Conservation (phyloP, 2,888 invertebrate species). For the Apocheima hispidaria region DNA sequence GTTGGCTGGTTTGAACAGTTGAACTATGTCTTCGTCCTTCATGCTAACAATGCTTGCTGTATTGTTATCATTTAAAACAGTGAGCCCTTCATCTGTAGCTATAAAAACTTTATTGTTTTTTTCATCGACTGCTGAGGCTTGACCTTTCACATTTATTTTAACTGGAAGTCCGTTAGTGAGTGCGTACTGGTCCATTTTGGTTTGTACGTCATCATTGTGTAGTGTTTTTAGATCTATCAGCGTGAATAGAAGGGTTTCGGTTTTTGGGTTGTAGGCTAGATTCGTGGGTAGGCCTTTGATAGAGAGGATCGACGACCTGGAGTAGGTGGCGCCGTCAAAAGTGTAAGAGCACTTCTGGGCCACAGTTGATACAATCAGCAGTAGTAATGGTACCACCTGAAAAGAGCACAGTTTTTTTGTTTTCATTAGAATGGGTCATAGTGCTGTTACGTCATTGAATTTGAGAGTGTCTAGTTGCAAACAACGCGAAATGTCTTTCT, state of each 20-base stretch:
- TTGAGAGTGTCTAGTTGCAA: too few species aligned
- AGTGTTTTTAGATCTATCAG: slow-evolving; percentile 74
- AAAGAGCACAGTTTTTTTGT: not conserved
- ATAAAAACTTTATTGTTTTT: slow-evolving; percentile 69
- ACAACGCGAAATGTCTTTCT: too few species aligned
- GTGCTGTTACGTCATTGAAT: too few species aligned
- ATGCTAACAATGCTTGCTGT: slow-evolving; percentile 67
- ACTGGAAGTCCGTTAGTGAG: slow-evolving; percentile 65
- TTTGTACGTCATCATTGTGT: slow-evolving; percentile 75
- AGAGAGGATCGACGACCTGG: slow-evolving; percentile 64
- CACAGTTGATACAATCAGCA: slow-evolving; percentile 59
- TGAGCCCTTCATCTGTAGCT: slow-evolving; percentile 72
- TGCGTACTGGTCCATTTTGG: slow-evolving; percentile 79
- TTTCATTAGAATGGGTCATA: too few species aligned
- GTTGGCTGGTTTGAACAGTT: slow-evolving; percentile 67
- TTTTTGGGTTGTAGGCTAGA: slow-evolving; percentile 65
- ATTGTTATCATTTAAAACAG: slow-evolving; percentile 64
- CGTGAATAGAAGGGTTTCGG: slow-evolving; percentile 71
- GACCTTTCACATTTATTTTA: slow-evolving; percentile 72
- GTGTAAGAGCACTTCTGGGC: slow-evolving; percentile 66
- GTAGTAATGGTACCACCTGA: slow-evolving; percentile 63
- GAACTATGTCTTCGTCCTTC: slow-evolving; percentile 78
- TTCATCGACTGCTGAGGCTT: slow-evolving; percentile 72
- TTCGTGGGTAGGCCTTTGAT: slow-evolving; percentile 80
- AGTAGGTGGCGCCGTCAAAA: slow-evolving; percentile 61